phyloP scores from a whole-genome alignment of 2,113 vertebrate genomes.

The Lichenostomus cassidix region DNA sequence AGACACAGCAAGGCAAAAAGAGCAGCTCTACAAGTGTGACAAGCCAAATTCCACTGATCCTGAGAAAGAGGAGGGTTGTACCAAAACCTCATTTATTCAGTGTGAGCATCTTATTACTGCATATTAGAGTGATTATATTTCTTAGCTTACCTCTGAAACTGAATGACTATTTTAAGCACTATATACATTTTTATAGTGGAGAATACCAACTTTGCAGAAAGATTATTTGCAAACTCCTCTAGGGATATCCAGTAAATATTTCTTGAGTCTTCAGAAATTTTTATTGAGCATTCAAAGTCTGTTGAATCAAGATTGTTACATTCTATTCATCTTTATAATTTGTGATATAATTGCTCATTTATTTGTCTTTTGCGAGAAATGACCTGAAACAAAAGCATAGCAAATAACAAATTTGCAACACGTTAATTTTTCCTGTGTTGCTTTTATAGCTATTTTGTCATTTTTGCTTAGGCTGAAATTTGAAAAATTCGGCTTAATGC shows the following conservation, averaged over 20 bases:
- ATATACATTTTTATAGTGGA: neutral
- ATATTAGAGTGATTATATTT: neutral
- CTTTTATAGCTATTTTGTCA: neutral
- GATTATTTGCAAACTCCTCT: neutral
- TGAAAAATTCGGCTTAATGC: neutral
- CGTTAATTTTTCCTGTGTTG: rapidly evolving
- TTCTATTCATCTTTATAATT: neutral
- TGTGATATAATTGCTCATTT: neutral
- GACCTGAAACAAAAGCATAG: neutral
- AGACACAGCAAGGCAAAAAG: neutral
- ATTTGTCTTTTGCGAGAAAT: neutral
- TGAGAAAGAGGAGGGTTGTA: neutral
- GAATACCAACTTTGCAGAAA: neutral
- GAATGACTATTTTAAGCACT: neutral
- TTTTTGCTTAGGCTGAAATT: neutral
- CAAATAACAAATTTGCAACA: neutral
- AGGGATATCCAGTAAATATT: neutral
- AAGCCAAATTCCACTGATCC: neutral
- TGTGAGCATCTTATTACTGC: neutral
- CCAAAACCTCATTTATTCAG: neutral
- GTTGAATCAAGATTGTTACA: neutral
- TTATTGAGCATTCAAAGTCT: neutral
- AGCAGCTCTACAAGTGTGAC: neutral
- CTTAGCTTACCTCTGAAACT: neutral
- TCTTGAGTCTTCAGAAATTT: neutral